Base-by-base conservation (phyloP, 2,113 vertebrate genomes). In the Dicerorhinus sumatrensis region DNA sequence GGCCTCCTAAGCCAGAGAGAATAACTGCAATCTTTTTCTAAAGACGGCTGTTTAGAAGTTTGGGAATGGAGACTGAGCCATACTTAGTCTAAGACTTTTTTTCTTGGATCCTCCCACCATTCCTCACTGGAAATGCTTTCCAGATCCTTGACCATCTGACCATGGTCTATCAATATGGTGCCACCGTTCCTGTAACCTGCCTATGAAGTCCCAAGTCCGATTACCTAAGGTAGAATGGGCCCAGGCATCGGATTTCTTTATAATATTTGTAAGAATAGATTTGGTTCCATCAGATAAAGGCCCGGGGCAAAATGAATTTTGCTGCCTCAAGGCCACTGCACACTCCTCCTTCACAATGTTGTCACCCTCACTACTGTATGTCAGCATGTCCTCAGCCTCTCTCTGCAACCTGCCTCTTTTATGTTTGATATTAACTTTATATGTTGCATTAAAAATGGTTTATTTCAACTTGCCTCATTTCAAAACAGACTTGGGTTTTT, bases 321-420 rank as follows among this genome's bases (percentile, higher is more conserved):
- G n/a, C 39, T 81, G 5, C 27, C 46, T 81, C 3, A 42, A 29
- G 76, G 73, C 12, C 18, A 33, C 14, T 3, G 33, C 10, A 18
- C 56, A 75, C 1, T 9, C 48, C 39, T 6, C 25, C 21, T 0
- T 2, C 23, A 10, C 20, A 3, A 0, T 69, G 14, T 63, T n/a
- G 2, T 20, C 70, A 51, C 1, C 2, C 27, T 82, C 21, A 29
- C 25, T 13, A 9, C 36, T 16, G 0, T 14, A 13, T 12, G 39
- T 90, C 25, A 69, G 80, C 33, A 4, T 42, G 33, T 87, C 60
- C 62, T 92, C 70, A 51, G 88, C n/a, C 20, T 87, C 23, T 33
- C 14, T 6, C 0, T 46, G 36, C 48, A 81, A 51, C 11, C 12
- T 80, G 23, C 23, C 60, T 82, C 51, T 94, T 94, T 54, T 21